These are phyloP conservation scores for Istiophorus platypterus DNA, from an alignment of 2,113 vertebrate species.

Conservation along the genomic window DNA sequence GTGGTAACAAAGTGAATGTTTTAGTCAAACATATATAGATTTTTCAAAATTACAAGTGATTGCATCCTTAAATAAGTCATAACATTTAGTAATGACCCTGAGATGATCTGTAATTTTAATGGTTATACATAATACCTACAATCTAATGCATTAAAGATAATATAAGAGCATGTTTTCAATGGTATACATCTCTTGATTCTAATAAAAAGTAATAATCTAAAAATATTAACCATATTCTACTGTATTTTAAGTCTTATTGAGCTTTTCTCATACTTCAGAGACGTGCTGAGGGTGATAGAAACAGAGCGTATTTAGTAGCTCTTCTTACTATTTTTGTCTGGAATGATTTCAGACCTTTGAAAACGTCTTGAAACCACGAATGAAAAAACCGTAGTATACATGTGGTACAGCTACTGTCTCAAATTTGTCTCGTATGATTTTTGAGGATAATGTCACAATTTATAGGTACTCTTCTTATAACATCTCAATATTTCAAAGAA, in stretches of 20 bases:
- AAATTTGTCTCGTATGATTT: conserved; percentile 34
- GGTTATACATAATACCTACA: not conserved
- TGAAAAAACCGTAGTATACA: not conserved
- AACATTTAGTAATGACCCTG: not conserved
- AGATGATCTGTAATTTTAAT: not conserved
- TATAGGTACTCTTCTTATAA: conserved; percentile 37
- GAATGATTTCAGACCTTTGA: conserved; percentile 3
- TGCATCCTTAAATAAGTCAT: not conserved
- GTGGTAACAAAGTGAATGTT: too few relatives aligned
- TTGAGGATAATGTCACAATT: conserved; percentile 32
- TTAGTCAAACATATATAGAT: not conserved
- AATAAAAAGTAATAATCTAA: not conserved
- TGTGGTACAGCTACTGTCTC: not conserved
- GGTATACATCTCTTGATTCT: not conserved
- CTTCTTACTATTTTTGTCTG: not conserved
- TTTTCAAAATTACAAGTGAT: too few relatives aligned
- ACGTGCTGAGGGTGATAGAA: not conserved
- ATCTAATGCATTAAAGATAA: not conserved
- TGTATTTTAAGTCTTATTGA: not conserved
- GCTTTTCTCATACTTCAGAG: not conserved
- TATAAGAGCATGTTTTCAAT: not conserved
- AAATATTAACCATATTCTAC: not conserved
- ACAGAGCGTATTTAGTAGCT: too few relatives aligned
- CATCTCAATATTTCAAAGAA: conserved; percentile 67
- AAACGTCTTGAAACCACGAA: conserved; percentile 23